Conservation (phyloP, 1,140 invertebrate species). For the Brachionus asplanchnoidis region DNA sequence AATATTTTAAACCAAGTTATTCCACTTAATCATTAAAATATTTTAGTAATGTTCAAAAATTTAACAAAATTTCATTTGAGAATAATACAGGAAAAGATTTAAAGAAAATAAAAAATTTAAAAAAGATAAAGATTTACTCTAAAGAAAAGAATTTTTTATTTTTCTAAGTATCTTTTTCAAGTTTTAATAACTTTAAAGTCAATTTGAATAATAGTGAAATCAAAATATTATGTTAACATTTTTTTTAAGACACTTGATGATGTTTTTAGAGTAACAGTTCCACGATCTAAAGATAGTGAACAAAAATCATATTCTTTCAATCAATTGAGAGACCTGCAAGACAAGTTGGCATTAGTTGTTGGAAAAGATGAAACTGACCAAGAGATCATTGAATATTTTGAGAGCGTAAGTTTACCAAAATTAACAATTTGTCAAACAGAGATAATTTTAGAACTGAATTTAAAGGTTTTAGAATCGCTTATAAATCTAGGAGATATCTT, state of each 20-base stretch:
- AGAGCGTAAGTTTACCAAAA: constrained; percentile 44
- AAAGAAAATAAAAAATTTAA: no score
- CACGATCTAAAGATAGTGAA: not conserved
- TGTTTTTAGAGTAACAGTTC: constrained; percentile 43
- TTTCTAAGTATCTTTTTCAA: no score
- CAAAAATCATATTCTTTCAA: constrained; percentile 43
- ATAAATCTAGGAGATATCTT: constrained; percentile 48
- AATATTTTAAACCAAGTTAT: no score
- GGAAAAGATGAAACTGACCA: constrained; percentile 49
- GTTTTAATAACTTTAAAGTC: no score
- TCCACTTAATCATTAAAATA: no score
- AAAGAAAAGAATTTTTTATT: no score
- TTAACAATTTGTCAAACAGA: not conserved
- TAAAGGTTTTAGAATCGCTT: constrained; percentile 49
- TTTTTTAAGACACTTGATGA: constrained; percentile 39
- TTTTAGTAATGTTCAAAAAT: no score
- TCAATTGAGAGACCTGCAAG: constrained; percentile 50
- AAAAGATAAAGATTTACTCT: no score
- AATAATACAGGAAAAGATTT: no score
- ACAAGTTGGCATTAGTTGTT: constrained; percentile 52
- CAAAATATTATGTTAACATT: no score
- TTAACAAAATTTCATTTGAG: no score
- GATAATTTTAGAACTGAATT: not conserved
- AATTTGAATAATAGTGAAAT: no score
- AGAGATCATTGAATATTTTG: constrained; percentile 48